Conservation (phyloP, 2,113 vertebrate species). For the Emydura subglobosa region DNA sequence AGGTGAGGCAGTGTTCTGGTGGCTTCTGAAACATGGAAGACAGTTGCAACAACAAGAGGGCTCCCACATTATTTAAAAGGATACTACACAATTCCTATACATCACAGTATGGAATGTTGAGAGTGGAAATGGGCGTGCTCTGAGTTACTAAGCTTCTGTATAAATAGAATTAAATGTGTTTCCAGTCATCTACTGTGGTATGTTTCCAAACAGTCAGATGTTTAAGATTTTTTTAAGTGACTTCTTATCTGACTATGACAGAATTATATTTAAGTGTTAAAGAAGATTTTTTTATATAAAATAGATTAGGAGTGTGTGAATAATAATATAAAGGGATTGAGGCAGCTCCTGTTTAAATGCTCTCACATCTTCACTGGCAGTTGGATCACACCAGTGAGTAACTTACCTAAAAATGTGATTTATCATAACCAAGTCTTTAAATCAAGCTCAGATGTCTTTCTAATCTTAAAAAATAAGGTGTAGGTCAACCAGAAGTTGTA, state of each 20-base stretch:
- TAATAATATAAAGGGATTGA: not conserved
- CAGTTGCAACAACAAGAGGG: too few species aligned
- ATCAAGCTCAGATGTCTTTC: too few species aligned
- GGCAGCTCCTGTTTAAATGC: not conserved
- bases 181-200: not conserved
- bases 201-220: not conserved
- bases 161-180: too few species aligned
- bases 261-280: too few species aligned
- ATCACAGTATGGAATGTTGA: not conserved
- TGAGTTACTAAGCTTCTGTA: not conserved
- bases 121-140: not conserved
- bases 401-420: not conserved
- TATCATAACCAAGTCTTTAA: too few species aligned
- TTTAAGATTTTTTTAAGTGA: not conserved
- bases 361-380: not conserved
- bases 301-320: not conserved
- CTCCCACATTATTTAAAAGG: not conserved
- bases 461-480: not conserved
- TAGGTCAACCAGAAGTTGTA: not conserved
- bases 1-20: not conserved
- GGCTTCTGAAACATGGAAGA: not conserved
- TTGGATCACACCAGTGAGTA: not conserved
- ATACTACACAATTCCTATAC: not conserved
- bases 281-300: too few species aligned
- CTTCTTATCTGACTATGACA: too few species aligned